These are phyloP conservation scores for Xiphorhynchus elegans DNA, from an alignment of 2,113 vertebrate genomes.

Conservation along the genomic window DNA sequence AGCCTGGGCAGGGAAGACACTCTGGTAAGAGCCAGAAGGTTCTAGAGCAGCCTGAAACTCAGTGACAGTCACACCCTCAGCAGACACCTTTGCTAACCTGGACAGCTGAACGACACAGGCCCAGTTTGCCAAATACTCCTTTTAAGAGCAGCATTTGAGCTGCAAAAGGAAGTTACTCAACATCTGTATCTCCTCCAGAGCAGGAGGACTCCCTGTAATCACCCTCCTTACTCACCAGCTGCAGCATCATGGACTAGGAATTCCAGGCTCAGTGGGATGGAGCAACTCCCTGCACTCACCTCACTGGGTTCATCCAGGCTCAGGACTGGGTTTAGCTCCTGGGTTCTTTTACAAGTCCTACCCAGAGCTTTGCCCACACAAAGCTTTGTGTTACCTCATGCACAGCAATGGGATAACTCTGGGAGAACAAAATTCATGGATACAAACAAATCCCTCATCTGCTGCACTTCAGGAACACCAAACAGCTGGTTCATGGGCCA, in stretches of 20 bases:
- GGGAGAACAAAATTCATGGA: not conserved
- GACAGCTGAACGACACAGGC: accelerated
- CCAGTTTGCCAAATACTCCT: not conserved
- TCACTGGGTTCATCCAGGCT: not conserved
- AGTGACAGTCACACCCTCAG: accelerated
- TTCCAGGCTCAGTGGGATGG: not conserved
- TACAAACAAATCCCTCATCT: not conserved
- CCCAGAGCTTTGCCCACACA: not conserved
- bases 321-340: not conserved
- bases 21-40: not conserved
- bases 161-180: not conserved
- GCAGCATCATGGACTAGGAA: not conserved
- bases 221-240: not conserved
- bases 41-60: not conserved
- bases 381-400: not conserved
- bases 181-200: not conserved
- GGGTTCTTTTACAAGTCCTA: not conserved
- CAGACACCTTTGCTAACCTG: not conserved
- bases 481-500: not conserved
- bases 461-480: not conserved
- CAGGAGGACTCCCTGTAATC: not conserved
- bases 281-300: not conserved
- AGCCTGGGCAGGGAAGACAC: accelerated
- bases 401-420: not conserved
- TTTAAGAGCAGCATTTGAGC: not conserved